Base-by-base conservation (phyloP, 1,140 invertebrate species). In the Drosophila melanica region DNA sequence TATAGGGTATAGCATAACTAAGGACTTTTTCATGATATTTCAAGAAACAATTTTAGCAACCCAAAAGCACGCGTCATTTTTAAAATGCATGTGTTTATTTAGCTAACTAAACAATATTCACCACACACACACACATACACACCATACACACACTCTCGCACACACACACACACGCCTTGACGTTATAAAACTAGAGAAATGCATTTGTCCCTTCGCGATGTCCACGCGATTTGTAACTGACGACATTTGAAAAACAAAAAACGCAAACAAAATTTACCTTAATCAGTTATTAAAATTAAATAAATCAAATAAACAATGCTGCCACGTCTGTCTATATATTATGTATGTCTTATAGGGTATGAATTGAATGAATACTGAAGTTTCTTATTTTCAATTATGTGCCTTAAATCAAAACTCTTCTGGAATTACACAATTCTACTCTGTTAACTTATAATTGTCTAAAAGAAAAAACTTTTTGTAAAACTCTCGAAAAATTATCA, bases 211-310 rank as follows among this genome's bases (percentile, higher is more conserved):
- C 16, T 44, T 44, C 9, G 16, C 18, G 16, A 44, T 37, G 20
- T 53, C 12, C 7, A n/a, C 16, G 16, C 9, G 11, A 55, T 23
- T 55, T 63, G 41, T 64, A 64, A 64, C 14, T 64, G 42, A 64
- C 60, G 23, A 63, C 23, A 48, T 18, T 63, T 6, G 7, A 48
- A 62, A 30, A n/a, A 51, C 27, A 69, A 54, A 11, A 45, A 54
- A n/a, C 42, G 7, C 33, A 35, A 10, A 10, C 33, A 11, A 60
- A 54, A 47, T 27, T 51, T 44, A 42, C 58, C 54, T 48, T 51
- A 39, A 71, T 59, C 59, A 62, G 42, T 16, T 50, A 45, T 69
- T 71, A 23, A 57, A 68, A 73, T 67, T 73, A 63, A 47, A 63
- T 58, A 59, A 58, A 42, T 59, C 30, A 68, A 74, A 47, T 73